These are phyloP conservation scores for Spinus olivaceus DNA, from an alignment of 2,797 vertebrate species.

Conservation along the genomic window DNA sequence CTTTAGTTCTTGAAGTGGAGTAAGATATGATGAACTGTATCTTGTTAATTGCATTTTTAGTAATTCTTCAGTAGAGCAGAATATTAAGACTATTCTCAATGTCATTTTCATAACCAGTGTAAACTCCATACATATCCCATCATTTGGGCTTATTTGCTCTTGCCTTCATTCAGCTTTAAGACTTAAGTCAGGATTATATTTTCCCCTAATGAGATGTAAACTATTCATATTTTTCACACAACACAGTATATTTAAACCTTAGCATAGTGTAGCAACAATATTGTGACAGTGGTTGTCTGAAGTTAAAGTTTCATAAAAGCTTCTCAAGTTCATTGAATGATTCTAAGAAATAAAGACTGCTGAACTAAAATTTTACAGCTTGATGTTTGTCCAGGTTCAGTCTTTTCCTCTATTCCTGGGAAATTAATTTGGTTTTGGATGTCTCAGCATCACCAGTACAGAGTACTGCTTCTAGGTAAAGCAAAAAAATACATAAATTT, in stretches of 20 bases:
- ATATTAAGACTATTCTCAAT: background rate
- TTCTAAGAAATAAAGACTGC: background rate
- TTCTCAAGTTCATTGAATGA: background rate
- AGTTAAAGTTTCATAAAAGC: constrained; percentile 16
- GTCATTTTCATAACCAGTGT: background rate
- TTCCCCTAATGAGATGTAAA: constrained; percentile 20
- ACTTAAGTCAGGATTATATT: background rate
- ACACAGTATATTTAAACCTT: constrained; percentile 11
- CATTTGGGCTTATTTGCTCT: background rate
- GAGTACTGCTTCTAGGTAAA: background rate
- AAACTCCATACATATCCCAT: background rate
- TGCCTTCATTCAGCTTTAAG: background rate
- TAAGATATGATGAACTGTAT: background rate
- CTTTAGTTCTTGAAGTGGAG: background rate
- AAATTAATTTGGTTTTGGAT: background rate
- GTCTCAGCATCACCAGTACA: background rate
- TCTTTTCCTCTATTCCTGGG: background rate
- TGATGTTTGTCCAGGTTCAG: background rate
- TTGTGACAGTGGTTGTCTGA: constrained; percentile 44
- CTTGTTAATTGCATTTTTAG: background rate
- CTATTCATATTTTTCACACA: constrained; percentile 18
- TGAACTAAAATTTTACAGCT: background rate
- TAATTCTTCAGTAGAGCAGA: background rate
- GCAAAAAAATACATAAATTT: background rate
- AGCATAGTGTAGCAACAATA: constrained; percentile 27